Evolutionary conservation across 2,888 invertebrate genomes (phyloP), one percentile per base, ranked within the genome.

Genomic region (Helicoverpa assulta): DNA sequence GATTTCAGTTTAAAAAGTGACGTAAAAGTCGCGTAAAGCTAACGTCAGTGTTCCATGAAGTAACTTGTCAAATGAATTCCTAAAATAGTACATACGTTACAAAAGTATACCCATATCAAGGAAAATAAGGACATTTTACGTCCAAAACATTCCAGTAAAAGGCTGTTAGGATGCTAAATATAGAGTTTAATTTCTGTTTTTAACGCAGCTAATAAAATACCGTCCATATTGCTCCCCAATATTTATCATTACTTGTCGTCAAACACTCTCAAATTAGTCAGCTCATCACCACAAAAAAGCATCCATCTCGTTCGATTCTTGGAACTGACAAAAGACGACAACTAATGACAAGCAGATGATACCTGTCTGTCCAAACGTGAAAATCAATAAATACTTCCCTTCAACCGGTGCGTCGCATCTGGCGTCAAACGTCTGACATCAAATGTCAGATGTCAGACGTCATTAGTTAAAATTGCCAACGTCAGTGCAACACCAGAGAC

Each of bases 381-480:
- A 76, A 79, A 78, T 83, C 81, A 74, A 76, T 82, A 69, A 81
- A 71, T 80, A 71, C 62, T 67, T 69, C 60, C 63, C 70, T 68
- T 78, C 79, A 70, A 73, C 74, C 74, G 73, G 58, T 73, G 78
- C 54, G 78, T 76, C 70, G 73, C 86, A 87, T 87, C 87, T 86
- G 83, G 81, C 73, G 73, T 73, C 71, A 76, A 66, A 80, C 70
- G 71, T 73, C 71, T 75, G 64, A 80, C 70, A 73, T 80, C 82
- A 79, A 64, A 81, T 77, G 80, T 85, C 87, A 87, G 83, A 80
- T 18, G 61, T 83, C 86, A 86, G 83, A 80, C 81, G 78, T 86
- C 87, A 88, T 89, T 88, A 87, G 84, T 82, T 81, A 70, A 82
- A 85, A 82, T 87, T 85, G 86, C 84, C 86, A 86, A 82, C 81